Evolutionary conservation across 1,140 invertebrate species (phyloP), one percentile per base, ranked within the genome.

Genomic region (Conus ventricosus): DNA sequence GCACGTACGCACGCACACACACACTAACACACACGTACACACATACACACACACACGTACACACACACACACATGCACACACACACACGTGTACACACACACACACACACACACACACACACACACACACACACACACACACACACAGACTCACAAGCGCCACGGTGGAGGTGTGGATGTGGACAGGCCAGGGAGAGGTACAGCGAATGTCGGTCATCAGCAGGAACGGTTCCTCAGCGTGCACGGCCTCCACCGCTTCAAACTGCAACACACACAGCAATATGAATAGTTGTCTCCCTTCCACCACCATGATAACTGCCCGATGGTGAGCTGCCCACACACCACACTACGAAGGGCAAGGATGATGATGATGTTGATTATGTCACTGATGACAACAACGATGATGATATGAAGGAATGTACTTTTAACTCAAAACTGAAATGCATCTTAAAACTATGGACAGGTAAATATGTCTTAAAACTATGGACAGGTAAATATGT

Each of bases 171-270:
- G 93, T 91, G 81, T 93, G 89, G n/a, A 95, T 93, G 76, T 93
- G 90, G 11, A 95, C 88, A 11, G 94, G 91, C 92, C 95, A 94
- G n/a, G 94, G 93, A 27, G 95, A 94, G 11, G 92, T 92, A 90
- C 94, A 95, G n/a, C 90, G 91, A 8, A 95, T 90, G 85, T 95
- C 95, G 20, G 93, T 92, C 86, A 93, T 92, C 81, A 95, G 71
- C 23, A 95, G 90, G 90, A 95, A 95, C 71, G 93, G 94, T 89
- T 93, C 95, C 85, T 94, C 94, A 84, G 92, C 91, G 90, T 93
- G 94, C 39, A 95, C 91, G 25, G 91, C 90, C 89, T 94, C 94
- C 82, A 94, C 91, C 11, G 91, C 89, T 85, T 94, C 93, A 93
- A 93, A 94, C 93, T 94, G 89, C 87, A 92, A 86, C 84, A 81